Evolutionary conservation across 1,140 invertebrate species (phyloP).

Genomic region (Asobara japonica): DNA sequence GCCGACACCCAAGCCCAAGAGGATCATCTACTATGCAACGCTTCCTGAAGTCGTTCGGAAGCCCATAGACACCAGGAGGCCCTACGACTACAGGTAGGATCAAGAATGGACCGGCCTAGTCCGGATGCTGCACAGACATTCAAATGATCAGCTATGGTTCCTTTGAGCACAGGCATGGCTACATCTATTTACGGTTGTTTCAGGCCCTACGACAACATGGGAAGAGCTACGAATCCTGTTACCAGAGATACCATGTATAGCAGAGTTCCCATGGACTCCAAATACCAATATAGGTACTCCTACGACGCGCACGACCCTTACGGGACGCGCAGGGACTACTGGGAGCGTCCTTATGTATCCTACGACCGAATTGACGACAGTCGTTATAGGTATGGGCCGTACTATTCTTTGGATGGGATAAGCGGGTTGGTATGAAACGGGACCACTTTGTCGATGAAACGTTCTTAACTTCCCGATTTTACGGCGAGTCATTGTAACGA

Average conservation of each 20-base stretch:
- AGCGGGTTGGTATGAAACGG: too few species aligned
- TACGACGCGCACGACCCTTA: constrained; percentile 45
- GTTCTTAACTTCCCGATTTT: too few species aligned
- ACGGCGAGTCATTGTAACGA: too few species aligned
- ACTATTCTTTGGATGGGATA: too few species aligned
- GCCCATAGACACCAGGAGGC: constrained; percentile 55
- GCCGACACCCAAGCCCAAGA: constrained; percentile 54
- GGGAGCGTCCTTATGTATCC: constrained; percentile 37
- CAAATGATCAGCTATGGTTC: too few species aligned
- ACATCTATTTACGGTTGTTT: too few species aligned
- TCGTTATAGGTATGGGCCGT: too few species aligned
- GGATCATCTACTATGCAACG: constrained; percentile 67
- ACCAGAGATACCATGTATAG: constrained; percentile 43
- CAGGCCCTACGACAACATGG: constrained; percentile 17
- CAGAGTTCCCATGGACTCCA: constrained; percentile 44
- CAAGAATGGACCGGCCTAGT: too few species aligned
- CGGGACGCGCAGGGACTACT: constrained; percentile 46
- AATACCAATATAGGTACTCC: constrained; percentile 43
- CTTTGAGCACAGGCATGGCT: too few species aligned
- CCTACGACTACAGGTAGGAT: constrained; percentile 7
- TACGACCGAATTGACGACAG: constrained; percentile 37
- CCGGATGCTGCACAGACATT: too few species aligned
- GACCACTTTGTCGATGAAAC: too few species aligned
- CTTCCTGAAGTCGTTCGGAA: constrained; percentile 64
- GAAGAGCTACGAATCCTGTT: constrained; percentile 22